A percentile compares a stretch with the other conserved stretches of the same genome.
phyloP scores from a whole-genome alignment of 2,113 vertebrate genomes.

The Lontra canadensis region DNA sequence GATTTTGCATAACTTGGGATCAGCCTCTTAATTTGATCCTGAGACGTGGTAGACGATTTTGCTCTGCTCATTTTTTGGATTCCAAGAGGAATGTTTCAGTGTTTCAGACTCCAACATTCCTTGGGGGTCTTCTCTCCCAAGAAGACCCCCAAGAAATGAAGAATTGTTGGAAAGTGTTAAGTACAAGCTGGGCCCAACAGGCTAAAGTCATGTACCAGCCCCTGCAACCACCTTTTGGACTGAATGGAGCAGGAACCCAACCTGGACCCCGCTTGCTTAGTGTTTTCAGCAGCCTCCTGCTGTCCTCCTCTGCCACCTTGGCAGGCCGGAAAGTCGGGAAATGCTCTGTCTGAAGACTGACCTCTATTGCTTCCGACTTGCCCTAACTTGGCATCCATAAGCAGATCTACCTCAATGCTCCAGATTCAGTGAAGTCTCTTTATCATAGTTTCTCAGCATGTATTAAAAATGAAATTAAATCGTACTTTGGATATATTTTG shows the following conservation, averaged over 20 bases:
- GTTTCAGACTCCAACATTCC: too few species aligned
- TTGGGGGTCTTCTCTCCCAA: neutral
- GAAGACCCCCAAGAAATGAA: neutral
- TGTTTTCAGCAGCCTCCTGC: neutral
- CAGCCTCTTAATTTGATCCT: neutral
- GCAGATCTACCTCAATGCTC: neutral
- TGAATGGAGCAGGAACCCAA: neutral
- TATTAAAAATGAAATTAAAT: neutral
- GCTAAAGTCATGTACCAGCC: neutral
- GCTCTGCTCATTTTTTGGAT: neutral
- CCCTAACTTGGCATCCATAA: neutral
- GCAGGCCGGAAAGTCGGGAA: neutral
- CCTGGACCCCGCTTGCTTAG: neutral
- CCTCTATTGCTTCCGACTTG: neutral
- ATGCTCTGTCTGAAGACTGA: neutral
- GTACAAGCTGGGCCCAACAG: neutral
- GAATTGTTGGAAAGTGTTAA: neutral
- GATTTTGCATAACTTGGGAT: neutral
- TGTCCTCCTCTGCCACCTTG: neutral
- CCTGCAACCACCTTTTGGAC: neutral
- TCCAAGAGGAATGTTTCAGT: neutral
- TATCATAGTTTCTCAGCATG: neutral
- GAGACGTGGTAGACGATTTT: neutral
- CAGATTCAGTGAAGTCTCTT: neutral
- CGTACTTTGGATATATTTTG: neutral